Conservation (phyloP, 2,888 invertebrate species). For the Chymomyza amoena region DNA sequence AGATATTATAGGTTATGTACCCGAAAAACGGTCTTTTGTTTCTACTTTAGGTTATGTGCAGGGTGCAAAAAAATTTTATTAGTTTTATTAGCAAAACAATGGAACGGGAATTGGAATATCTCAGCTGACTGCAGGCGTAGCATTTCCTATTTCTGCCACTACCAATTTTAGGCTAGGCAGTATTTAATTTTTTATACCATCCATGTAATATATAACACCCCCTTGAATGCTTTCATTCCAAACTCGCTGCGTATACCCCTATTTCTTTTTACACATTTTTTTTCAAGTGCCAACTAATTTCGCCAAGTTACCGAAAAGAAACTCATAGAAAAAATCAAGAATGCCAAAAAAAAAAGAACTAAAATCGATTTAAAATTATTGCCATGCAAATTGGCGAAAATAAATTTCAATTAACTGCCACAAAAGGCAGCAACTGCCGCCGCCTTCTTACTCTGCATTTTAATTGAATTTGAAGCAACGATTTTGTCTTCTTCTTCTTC, state of each 20-base stretch:
- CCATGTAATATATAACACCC: neutral
- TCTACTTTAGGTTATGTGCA: no score
- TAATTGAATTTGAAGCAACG: conserved; percentile 26
- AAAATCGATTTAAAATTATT: conserved; percentile 8
- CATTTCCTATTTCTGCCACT: neutral
- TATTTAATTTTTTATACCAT: neutral
- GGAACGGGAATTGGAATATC: no score
- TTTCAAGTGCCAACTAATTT: neutral
- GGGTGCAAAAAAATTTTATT: no score
- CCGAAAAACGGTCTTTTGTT: no score
- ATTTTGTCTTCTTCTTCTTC: conserved; percentile 14
- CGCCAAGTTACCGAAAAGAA: neutral
- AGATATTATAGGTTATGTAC: no score
- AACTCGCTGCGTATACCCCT: neutral
- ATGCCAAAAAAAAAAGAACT: neutral
- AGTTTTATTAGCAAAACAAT: no score
- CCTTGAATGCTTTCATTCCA: neutral
- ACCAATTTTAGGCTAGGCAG: no score
- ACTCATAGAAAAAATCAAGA: neutral
- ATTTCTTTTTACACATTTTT: neutral
- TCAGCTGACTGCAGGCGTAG: no score
- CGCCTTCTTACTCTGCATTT: conserved; percentile 1
- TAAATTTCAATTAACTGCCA: conserved; percentile 31
- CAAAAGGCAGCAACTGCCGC: neutral
- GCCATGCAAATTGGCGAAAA: conserved; percentile 17